Evolutionary conservation across 2,888 invertebrate species (phyloP), one percentile per base, ranked within the genome.

Genomic region (Aporophyla nigra): DNA sequence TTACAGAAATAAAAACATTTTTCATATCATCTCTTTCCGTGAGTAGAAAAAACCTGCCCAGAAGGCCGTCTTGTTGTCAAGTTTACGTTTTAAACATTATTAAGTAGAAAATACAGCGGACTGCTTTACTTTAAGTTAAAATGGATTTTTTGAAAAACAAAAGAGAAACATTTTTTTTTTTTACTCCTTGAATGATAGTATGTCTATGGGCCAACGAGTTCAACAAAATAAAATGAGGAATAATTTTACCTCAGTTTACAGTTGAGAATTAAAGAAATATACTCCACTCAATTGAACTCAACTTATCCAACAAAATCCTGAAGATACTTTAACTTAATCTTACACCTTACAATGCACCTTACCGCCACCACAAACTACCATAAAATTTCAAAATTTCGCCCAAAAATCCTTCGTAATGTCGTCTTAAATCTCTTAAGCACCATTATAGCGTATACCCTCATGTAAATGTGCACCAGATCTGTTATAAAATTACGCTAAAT

Each of bases 391-490:
- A 70, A 69, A 78, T 76, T 74, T 78, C 76, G 80, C 82, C 83
- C 86, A 87, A 90, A 87, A 89, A 87, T 85, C 78, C 81, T 72
- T 77, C 72, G 70, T 74, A 84, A 87, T 68, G 76, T 82, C 68
- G 49, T 80, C 72, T 86, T 86, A 85, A 89, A 85, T 84, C 86
- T 84, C 73, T 80, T 63, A 78, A 84, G 80, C 72, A 82, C 86
- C 86, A 84, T 88, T 86, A 84, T 83, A 85, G 77, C 77, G 77
- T 76, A 79, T 73, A 53, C 82, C 75, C 78, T 46, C 88, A 87
- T 87, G 89, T 88, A 87, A 87, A 89, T 89, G 79, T 80, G 69
- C 65, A 71, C 71, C 82, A 85, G 84, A 74, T 80, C 80, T 84
- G 85, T 87, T 68, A 68, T 82, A 68, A 85, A 84, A 84, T 82